Conservation (phyloP, 64 coral and sea anemone genomes). For the Montipora sp. region DNA sequence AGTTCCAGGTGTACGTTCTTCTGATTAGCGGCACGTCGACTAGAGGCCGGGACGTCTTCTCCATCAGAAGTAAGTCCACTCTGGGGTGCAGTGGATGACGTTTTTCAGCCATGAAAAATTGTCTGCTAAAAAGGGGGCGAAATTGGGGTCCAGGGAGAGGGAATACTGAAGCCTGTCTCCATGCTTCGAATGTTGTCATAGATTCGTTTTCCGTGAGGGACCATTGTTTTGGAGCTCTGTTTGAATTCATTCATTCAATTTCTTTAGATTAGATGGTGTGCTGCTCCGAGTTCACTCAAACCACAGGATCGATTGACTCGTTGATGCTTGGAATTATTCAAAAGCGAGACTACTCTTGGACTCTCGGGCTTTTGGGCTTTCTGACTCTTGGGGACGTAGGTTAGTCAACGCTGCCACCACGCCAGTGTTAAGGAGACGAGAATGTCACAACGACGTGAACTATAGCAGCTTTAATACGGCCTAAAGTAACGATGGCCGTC, state of each 20-base stretch:
- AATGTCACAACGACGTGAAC: no score
- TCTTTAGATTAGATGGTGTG: background rate
- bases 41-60: background rate
- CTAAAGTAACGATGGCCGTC: no score
- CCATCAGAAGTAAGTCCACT: constrained; percentile 12
- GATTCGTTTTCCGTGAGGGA: background rate
- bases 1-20: constrained; percentile 18
- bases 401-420: background rate
- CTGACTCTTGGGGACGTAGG: background rate
- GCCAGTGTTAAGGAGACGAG: background rate
- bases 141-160: constrained; percentile 5
- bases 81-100: background rate
- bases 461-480: no score
- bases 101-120: constrained; percentile 22
- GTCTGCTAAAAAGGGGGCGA: constrained; percentile 13
- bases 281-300: background rate
- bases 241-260: background rate
- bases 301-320: background rate
- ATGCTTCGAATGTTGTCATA: constrained; percentile 22
- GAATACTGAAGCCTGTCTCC: constrained; percentile 5
- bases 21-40: constrained; percentile 6
- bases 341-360: background rate
- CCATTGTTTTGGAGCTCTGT: background rate
- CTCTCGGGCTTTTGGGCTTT: background rate
- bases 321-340: background rate